Conservation (phyloP, 2,113 vertebrate genomes). For the Perca fluviatilis region DNA sequence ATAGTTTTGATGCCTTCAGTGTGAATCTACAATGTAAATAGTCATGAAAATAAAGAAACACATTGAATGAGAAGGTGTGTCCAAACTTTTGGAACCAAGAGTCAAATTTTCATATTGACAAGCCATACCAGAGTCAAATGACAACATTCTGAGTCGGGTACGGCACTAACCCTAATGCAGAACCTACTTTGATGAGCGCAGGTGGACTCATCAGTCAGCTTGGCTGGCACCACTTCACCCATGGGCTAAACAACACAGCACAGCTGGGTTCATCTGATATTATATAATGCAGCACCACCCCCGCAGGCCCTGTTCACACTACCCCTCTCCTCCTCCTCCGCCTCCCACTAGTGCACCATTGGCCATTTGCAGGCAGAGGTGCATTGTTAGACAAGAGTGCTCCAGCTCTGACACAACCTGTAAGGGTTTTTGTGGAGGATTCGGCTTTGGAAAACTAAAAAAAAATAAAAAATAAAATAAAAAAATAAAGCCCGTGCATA, state of each 20-base stretch:
- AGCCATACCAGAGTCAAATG: too few relatives aligned
- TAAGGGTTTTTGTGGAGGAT: constrained; percentile 44
- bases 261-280: constrained; percentile 73
- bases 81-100: too few relatives aligned
- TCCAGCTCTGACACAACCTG: constrained; percentile 44
- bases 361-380: constrained; percentile 71
- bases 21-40: too few relatives aligned
- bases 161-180: not conserved
- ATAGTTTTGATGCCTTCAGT: too few relatives aligned
- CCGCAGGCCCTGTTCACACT: constrained; percentile 75
- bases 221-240: constrained; percentile 61
- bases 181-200: constrained; percentile 49
- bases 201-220: constrained; percentile 68
- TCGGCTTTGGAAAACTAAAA: constrained; percentile 19
- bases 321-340: constrained; percentile 69
- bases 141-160: too few relatives aligned
- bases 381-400: constrained; percentile 59
- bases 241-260: constrained; percentile 66
- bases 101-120: too few relatives aligned
- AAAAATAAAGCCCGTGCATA: not conserved
- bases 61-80: too few relatives aligned
- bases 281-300: constrained; percentile 76
- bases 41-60: too few relatives aligned
- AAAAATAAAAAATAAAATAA: not conserved
- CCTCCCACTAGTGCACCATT: constrained; percentile 68